phyloP scores from a whole-genome alignment of 2,888 invertebrate species.

The Drosophila testacea region DNA sequence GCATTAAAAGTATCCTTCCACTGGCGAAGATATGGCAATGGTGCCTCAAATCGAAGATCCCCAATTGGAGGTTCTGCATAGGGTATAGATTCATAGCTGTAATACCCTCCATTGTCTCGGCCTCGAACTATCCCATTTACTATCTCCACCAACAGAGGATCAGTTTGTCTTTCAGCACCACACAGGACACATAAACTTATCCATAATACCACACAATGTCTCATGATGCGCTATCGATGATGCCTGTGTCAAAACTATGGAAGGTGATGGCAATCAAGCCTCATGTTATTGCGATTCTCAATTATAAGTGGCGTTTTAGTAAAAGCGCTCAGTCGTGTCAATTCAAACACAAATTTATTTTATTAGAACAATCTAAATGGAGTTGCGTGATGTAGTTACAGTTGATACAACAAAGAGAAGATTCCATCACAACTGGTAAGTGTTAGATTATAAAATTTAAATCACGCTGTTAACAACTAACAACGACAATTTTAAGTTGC shows the following conservation, averaged over 20 bases:
- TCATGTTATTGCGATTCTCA: constrained; percentile 16
- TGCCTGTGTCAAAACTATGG: neutral
- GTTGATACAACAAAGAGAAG: no score
- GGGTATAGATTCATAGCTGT: constrained; percentile 88
- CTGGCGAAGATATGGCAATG: constrained; percentile 19
- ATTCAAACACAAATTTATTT: neutral
- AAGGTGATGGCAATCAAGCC: neutral
- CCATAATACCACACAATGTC: neutral
- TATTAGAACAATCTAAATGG: neutral
- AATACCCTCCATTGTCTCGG: constrained; percentile 82
- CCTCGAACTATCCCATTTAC: constrained; percentile 70
- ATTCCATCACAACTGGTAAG: no score
- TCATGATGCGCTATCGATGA: constrained; percentile 17
- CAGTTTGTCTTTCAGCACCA: neutral
- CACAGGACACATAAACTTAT: neutral
- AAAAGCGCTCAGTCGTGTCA: neutral
- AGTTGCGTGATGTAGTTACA: no score
- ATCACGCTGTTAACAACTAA: no score
- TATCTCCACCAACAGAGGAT: constrained; percentile 51
- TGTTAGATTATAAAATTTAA: no score
- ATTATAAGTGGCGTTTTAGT: neutral
- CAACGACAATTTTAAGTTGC: no score
- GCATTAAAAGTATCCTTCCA: constrained; percentile 84
- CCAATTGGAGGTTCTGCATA: constrained; percentile 89
- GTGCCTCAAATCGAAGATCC: constrained; percentile 87